A percentile compares a stretch with the other conserved stretches of the same genome.
Evolutionary conservation across 2,797 vertebrate genomes (phyloP).

Genomic region (Molossus molossus): DNA sequence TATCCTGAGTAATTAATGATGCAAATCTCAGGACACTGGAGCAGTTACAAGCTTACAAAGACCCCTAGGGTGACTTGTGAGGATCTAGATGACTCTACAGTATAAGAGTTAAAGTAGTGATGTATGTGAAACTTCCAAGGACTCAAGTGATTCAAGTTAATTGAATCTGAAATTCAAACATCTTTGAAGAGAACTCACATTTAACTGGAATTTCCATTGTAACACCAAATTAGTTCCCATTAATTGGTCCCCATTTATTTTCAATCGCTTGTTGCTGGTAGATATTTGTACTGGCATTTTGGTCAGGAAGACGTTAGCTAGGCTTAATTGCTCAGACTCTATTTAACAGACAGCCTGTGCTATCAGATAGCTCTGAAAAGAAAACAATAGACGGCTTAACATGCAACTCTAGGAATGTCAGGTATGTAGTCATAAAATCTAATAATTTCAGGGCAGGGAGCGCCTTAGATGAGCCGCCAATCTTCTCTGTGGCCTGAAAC

Average conservation of each 20-base stretch:
- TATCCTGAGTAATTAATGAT: neutral
- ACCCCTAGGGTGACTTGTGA: neutral
- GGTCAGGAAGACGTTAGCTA: slow-evolving; percentile 80
- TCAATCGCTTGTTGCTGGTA: slow-evolving; percentile 72
- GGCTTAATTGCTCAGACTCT: slow-evolving; percentile 74
- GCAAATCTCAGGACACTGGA: neutral
- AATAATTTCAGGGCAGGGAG: slow-evolving; percentile 70
- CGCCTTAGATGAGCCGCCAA: slow-evolving; percentile 68
- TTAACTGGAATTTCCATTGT: slow-evolving; percentile 70
- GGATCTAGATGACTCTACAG: neutral
- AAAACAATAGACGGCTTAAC: slow-evolving; percentile 78
- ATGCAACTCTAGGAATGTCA: slow-evolving; percentile 78
- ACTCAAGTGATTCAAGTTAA: slow-evolving; percentile 34
- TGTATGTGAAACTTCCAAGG: slow-evolving; percentile 13
- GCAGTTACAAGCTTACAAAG: neutral
- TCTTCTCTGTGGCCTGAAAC: slow-evolving; percentile 58
- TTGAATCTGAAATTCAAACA: slow-evolving; percentile 67
- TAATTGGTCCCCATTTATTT: slow-evolving; percentile 78
- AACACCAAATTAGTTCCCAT: slow-evolving; percentile 73
- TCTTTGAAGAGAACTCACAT: slow-evolving; percentile 69
- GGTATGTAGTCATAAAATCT: slow-evolving; percentile 82
- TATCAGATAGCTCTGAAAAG: slow-evolving; percentile 76
- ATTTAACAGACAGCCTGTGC: slow-evolving; percentile 74
- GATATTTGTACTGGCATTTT: slow-evolving; percentile 76
- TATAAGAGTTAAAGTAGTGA: neutral